Evolutionary conservation across 2,113 vertebrate species (phyloP).

Genomic region (Hemiscyllium ocellatum): DNA sequence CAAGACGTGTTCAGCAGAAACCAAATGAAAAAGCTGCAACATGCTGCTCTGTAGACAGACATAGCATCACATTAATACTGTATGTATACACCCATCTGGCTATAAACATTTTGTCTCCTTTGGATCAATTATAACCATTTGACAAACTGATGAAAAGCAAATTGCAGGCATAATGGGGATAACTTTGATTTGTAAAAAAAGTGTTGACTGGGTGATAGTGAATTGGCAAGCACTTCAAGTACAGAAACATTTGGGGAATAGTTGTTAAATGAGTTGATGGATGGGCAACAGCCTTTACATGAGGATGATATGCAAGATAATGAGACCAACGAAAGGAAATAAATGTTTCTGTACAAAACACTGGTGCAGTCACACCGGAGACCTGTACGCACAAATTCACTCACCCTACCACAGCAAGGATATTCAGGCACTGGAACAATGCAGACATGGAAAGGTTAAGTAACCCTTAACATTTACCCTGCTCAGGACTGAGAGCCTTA

Average conservation of each 20-base stretch:
- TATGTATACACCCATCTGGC: neutral
- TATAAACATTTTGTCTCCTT: neutral
- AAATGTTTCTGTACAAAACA: neutral
- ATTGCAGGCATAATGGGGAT: neutral
- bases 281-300: neutral
- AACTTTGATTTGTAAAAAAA: neutral
- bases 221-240: neutral
- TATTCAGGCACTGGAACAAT: neutral
- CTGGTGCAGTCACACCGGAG: neutral
- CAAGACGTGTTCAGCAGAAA: neutral
- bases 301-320: neutral
- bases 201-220: neutral
- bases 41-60: neutral
- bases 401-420: neutral
- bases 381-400: neutral
- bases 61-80: neutral
- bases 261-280: neutral
- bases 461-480: neutral
- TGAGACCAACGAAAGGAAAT: neutral
- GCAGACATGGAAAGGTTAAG: neutral
- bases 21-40: slow-evolving; percentile 4
- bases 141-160: neutral
- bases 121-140: slow-evolving; percentile 5
- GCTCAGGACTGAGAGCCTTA: neutral
- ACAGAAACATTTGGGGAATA: neutral